Percentiles rank a stretch among this genome's conserved stretches.
Conservation (phyloP, 2,797 vertebrate species). For the Brachyalestes nurse region DNA sequence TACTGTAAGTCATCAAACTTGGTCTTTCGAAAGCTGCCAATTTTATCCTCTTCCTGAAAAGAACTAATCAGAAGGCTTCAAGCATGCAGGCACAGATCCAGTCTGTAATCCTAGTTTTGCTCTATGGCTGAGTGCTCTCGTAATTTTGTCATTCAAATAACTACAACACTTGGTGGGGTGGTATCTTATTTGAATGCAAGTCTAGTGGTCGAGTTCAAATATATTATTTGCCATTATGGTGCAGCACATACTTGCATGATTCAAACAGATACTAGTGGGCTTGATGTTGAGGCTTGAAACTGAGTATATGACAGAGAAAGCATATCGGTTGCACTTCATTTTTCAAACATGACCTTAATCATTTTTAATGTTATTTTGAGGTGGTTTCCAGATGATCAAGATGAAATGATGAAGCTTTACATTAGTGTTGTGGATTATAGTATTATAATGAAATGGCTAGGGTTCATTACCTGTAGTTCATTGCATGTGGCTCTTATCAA, state of each 20-base stretch:
- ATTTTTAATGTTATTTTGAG: background rate
- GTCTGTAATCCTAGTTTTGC: slow-evolving; percentile 37
- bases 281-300: background rate
- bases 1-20: slow-evolving; percentile 48
- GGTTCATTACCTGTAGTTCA: slow-evolving; percentile 27
- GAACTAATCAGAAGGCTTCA: slow-evolving; percentile 40
- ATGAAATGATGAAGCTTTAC: slow-evolving; percentile 10
- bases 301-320: background rate
- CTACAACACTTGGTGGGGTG: slow-evolving; percentile 24
- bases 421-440: slow-evolving; percentile 21
- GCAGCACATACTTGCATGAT: background rate
- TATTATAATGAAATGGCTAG: slow-evolving; percentile 19
- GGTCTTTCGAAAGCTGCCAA: slow-evolving; percentile 52
- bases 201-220: background rate
- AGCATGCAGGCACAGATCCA: slow-evolving; percentile 35
- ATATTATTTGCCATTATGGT: background rate
- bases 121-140: slow-evolving; percentile 29
- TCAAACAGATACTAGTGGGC: background rate
- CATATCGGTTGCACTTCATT: background rate
- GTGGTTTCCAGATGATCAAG: slow-evolving; percentile 14
- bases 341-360: background rate
- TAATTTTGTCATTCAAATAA: slow-evolving; percentile 37
- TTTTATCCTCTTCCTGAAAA: slow-evolving; percentile 44
- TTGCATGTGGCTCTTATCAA: background rate
- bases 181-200: slow-evolving; percentile 15